Evolutionary conservation across 2,113 vertebrate genomes (phyloP), one percentile per base, ranked within the genome.

Genomic region (Callospermophilus lateralis): DNA sequence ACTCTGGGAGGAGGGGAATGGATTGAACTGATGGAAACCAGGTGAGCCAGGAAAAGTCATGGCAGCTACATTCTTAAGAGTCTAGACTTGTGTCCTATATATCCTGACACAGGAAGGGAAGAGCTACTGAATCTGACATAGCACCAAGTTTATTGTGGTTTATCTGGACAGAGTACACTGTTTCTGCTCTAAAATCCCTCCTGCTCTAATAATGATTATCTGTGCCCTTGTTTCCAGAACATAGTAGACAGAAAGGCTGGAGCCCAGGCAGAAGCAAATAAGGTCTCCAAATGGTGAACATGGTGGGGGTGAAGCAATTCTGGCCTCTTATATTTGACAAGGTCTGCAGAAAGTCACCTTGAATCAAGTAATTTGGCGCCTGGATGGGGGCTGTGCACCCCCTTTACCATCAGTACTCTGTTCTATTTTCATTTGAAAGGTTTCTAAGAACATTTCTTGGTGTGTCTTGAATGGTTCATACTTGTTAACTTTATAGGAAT

Each of bases 401-500:
- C 22, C 80, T 84, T 80, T 11, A 55, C 85, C 68, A 42, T 28
- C 8, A 83, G 61, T 45, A 32, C 48, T 78, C 48, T 10, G 63
- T 76, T n/a, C 10, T 80, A 72, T 65, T 94, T 94, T 90, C 92
- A 84, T 26, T n/a, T 92, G 83, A 63, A 95, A 96, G 83, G 55
- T 55, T 93, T 95, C 92, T 95, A 96, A 95, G 95, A 89, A 92
- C 65, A 45, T 63, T 80, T 84, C 87, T 94, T 89, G 65, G 76
- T 92, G 16, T 93, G 92, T 85, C 92, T 87, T 94, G 72, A 97
- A 97, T 73, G 72, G 79, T 51, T 94, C 80, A 45, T 83, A 96
- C 96, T 97, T 89, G 95, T 94, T 97, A 95, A 96, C 92, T 93
- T 95, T 92, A 97, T 67, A 97, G 93, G 92, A 97, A 97, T 95